Conservation (phyloP, 2,113 vertebrate species). For the Buteo buteo region DNA sequence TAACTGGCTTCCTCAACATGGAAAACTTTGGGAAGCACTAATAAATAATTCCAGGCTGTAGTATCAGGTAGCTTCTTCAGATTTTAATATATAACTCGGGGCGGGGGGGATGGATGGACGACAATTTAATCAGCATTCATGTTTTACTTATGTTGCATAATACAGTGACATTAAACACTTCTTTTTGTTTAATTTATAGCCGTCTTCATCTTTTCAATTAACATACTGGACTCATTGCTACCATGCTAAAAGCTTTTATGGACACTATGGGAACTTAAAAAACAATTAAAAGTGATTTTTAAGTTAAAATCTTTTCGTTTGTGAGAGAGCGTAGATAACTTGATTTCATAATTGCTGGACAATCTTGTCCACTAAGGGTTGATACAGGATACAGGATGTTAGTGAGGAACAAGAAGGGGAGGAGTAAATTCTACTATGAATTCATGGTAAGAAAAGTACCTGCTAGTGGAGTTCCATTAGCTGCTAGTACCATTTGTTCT, state of each 20-base stretch:
- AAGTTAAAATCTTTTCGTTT: not conserved
- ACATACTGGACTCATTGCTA: not conserved
- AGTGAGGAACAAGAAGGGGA: not conserved
- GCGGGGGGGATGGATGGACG: not conserved
- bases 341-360: not conserved
- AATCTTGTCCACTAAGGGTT: not conserved
- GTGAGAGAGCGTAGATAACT: not conserved
- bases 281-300: not conserved
- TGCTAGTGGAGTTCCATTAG: slow-evolving; percentile 79
- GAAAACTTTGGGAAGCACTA: slow-evolving; percentile 59
- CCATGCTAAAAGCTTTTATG: not conserved
- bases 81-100: not conserved
- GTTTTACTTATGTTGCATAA: not conserved
- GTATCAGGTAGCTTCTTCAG: slow-evolving; percentile 59
- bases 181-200: not conserved
- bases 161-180: not conserved
- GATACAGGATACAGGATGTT: not conserved
- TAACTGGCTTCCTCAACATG: slow-evolving; percentile 56
- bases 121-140: not conserved
- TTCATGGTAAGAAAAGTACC: slow-evolving; percentile 69
- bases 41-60: slow-evolving; percentile 72
- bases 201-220: not conserved
- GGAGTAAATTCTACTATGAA: not conserved
- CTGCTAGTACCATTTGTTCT: slow-evolving; percentile 86
- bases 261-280: not conserved